These are phyloP conservation scores for Coccyzus lansbergi DNA, from an alignment of 2,797 vertebrate genomes.

Conservation along the genomic window DNA sequence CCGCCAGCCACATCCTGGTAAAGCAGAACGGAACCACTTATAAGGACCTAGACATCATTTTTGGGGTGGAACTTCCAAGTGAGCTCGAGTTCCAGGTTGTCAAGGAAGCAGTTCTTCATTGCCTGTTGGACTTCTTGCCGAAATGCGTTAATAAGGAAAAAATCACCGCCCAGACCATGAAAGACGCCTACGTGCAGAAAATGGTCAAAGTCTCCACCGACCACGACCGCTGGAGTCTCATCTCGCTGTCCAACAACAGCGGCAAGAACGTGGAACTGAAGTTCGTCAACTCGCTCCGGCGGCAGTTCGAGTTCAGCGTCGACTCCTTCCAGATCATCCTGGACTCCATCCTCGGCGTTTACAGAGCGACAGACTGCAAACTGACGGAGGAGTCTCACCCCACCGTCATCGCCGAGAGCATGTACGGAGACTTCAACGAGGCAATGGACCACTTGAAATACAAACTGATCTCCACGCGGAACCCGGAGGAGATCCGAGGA, in stretches of 20 bases:
- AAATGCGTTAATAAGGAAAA: conserved; percentile 93
- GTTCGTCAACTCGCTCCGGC: conserved; percentile 88
- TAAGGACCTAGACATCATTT: conserved; percentile 97
- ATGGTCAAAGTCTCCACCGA: conserved; percentile 96
- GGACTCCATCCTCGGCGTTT: conserved; percentile 87
- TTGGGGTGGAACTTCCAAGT: conserved; percentile 89
- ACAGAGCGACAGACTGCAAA: conserved; percentile 79
- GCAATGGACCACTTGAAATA: conserved; percentile 92
- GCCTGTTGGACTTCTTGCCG: conserved; percentile 90
- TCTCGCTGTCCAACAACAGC: conserved; percentile 95
- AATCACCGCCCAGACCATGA: conserved; percentile 92
- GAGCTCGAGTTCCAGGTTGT: conserved; percentile 93
- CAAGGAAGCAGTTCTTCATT: conserved; percentile 91
- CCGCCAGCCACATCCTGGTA: conserved; percentile 93
- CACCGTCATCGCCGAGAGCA: conserved; percentile 91
- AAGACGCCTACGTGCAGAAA: conserved; percentile 97
- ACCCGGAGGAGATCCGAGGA: conserved; percentile 96
- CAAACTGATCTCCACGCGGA: conserved; percentile 91
- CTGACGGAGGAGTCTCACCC: conserved; percentile 67
- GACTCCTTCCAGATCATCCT: conserved; percentile 98
- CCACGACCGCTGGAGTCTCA: conserved; percentile 96
- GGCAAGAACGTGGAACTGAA: conserved; percentile 97
- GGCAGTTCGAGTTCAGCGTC: conserved; percentile 98
- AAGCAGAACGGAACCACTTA: conserved; percentile 90
- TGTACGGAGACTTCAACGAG: conserved; percentile 94